Percentiles rank a stretch among this genome's conserved stretches.
phyloP scores from a whole-genome alignment of 2,797 vertebrate genomes.

The Esox masquinongy region DNA sequence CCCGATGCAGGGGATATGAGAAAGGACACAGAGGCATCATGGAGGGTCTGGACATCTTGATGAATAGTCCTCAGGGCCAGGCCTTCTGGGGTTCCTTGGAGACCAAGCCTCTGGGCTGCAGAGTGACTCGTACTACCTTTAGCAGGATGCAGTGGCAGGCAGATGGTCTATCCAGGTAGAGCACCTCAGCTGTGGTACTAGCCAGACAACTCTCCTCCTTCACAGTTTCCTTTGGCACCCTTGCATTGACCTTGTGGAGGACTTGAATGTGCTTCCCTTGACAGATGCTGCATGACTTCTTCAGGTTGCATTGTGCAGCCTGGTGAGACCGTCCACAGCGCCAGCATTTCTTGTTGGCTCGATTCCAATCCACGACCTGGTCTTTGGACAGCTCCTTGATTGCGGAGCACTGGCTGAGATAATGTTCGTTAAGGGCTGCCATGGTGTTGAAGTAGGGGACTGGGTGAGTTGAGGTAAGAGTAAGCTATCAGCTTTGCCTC shows the following conservation, averaged over 20 bases:
- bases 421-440: neutral
- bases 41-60: neutral
- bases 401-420: constrained; percentile 12
- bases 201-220: neutral
- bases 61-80: neutral
- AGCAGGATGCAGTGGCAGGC: constrained; percentile 12
- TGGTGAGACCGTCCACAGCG: too few species aligned
- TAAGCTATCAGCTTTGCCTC: neutral
- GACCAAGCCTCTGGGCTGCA: neutral
- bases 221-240: neutral
- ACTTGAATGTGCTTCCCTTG: too few species aligned
- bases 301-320: neutral
- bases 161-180: constrained; percentile 5
- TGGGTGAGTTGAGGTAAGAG: neutral
- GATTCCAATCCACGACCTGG: constrained; percentile 21
- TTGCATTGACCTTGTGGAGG: too few species aligned
- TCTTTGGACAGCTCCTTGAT: neutral
- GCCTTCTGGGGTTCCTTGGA: too few species aligned
- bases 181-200: neutral
- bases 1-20: neutral
- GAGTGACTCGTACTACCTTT: constrained; percentile 13
- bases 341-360: constrained; percentile 23
- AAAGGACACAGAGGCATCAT: neutral
- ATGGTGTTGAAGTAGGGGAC: neutral
- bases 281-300: too few species aligned